phyloP scores from a whole-genome alignment of 1,140 invertebrate species.

The Eupristina koningsbergeri region DNA sequence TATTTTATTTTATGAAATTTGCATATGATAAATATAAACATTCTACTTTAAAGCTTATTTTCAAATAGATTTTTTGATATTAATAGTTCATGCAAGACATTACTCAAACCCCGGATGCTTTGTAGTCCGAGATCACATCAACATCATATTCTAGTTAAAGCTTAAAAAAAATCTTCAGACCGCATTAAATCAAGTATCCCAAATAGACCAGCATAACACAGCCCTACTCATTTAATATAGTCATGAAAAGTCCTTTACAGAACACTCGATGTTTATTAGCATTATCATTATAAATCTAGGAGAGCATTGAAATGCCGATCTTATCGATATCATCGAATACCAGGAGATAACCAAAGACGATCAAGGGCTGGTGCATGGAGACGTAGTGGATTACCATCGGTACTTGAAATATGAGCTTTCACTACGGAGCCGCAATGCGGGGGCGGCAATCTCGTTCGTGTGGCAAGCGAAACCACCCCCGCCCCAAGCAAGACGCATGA shows the following conservation, averaged over 20 bases:
- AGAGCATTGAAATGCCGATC: neutral
- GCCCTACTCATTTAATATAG: too few species aligned
- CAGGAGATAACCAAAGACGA: neutral
- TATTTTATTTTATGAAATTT: too few species aligned
- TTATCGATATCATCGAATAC: neutral
- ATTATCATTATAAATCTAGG: neutral
- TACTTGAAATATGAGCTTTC: neutral
- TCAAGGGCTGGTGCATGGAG: neutral
- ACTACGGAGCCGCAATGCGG: neutral
- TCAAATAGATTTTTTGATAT: neutral
- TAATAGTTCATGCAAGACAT: too few species aligned
- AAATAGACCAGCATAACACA: neutral
- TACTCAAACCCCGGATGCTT: too few species aligned
- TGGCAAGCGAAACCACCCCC: neutral
- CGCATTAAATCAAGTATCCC: neutral
- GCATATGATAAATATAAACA: too few species aligned
- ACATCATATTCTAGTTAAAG: neutral
- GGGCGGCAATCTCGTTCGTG: neutral
- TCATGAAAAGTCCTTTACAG: neutral
- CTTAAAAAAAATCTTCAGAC: neutral
- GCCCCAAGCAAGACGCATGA: slow-evolving; percentile 28
- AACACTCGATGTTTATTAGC: too few species aligned
- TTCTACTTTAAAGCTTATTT: neutral
- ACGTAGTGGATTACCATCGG: neutral
- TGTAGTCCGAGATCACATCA: neutral